These are phyloP conservation scores for Sarcophaga variegata DNA, from an alignment of 2,888 invertebrate species.

Conservation along the genomic window DNA sequence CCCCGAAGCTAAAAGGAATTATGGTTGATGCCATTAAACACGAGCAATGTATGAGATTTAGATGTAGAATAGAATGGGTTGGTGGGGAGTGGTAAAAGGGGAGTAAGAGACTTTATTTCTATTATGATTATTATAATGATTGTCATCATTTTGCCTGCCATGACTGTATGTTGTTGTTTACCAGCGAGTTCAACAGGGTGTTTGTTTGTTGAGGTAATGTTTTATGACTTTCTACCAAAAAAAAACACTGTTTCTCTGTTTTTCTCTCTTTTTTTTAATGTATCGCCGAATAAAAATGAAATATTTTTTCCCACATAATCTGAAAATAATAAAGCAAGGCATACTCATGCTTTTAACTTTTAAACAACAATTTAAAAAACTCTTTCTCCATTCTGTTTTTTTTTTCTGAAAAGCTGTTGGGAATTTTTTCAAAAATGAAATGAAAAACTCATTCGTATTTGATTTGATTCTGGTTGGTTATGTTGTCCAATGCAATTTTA, in stretches of 20 bases:
- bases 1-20: constrained; percentile 42
- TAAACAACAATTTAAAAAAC: not conserved
- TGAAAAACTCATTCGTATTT: no score
- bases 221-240: constrained; percentile 1
- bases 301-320: no score
- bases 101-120: not conserved
- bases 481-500: no score
- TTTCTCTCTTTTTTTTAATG: no score
- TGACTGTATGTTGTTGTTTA: constrained; percentile 1
- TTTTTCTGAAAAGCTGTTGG: not conserved
- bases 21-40: constrained; percentile 42
- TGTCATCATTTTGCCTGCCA: not conserved
- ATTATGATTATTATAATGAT: not conserved
- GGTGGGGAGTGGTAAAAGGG: no score
- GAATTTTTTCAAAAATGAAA: not conserved
- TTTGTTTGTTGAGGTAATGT: constrained; percentile 36
- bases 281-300: no score
- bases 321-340: not conserved
- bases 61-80: not conserved
- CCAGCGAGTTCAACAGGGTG: constrained; percentile 34
- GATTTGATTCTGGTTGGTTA: no score
- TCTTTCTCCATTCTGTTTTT: not conserved
- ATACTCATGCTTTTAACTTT: not conserved
- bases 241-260: not conserved
- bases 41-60: not conserved